These are phyloP conservation scores for Neogale vison DNA, from an alignment of 2,113 vertebrate species.

Conservation along the genomic window DNA sequence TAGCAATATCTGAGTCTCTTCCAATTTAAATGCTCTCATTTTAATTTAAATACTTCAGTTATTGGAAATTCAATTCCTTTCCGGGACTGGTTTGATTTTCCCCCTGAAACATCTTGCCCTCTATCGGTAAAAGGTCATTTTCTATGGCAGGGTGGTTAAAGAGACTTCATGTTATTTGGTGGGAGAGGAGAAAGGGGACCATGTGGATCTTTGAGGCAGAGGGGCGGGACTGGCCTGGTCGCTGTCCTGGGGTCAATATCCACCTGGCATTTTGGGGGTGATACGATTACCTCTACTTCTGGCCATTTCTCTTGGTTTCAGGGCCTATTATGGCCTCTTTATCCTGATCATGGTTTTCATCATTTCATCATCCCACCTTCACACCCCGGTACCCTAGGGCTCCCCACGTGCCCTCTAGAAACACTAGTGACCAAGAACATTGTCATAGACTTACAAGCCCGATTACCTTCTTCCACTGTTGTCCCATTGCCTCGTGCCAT, in stretches of 20 bases:
- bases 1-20: constrained; percentile 41
- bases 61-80: constrained; percentile 18
- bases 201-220: not conserved
- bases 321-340: not conserved
- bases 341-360: not conserved
- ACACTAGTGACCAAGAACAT: not conserved
- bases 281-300: not conserved
- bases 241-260: not conserved
- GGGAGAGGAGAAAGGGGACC: not conserved
- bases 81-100: not conserved
- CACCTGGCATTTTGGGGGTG: not conserved
- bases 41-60: constrained; percentile 34
- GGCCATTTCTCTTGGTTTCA: not conserved
- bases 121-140: not conserved
- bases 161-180: not conserved
- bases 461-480: not conserved
- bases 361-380: not conserved
- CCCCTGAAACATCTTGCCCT: constrained; percentile 2
- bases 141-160: not conserved
- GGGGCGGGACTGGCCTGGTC: not conserved
- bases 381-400: not conserved
- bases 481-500: not conserved
- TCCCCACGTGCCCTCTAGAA: not conserved
- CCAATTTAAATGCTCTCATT: constrained; percentile 46
- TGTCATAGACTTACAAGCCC: not conserved